Conservation (phyloP, 2,113 vertebrate species). For the Cisticola juncidis region DNA sequence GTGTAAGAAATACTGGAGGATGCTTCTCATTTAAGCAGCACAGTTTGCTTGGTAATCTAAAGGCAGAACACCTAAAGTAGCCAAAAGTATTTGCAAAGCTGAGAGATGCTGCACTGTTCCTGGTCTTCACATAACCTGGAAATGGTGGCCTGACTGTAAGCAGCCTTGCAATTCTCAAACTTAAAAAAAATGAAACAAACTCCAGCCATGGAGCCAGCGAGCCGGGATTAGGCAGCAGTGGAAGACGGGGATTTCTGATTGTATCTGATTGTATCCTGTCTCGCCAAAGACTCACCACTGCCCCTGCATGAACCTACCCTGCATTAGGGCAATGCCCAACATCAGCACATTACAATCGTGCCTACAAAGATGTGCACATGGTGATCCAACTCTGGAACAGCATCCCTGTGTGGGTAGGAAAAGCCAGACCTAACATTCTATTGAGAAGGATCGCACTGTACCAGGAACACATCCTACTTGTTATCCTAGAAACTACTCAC, state of each 20-base stretch:
- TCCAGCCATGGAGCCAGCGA: accelerated
- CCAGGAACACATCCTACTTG: accelerated
- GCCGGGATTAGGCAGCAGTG: background rate
- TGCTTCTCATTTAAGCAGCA: background rate
- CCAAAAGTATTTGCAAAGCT: background rate
- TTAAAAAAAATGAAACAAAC: background rate
- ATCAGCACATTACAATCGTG: slow-evolving; percentile 18
- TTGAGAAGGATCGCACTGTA: background rate
- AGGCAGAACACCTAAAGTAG: background rate
- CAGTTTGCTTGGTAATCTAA: background rate
- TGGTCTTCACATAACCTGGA: background rate
- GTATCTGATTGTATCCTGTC: background rate
- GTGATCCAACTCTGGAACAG: background rate
- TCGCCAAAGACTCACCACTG: background rate
- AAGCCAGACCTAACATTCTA: background rate
- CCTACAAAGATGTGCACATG: accelerated
- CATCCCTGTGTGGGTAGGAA: background rate
- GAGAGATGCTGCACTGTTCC: background rate
- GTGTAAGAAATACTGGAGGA: background rate
- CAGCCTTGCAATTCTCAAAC: background rate
- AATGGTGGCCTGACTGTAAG: background rate
- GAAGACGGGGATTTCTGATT: background rate
- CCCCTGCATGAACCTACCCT: background rate
- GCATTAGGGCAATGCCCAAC: background rate
- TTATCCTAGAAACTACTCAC: background rate